A percentile compares a stretch with the other conserved stretches of the same genome.
Evolutionary conservation across 2,888 invertebrate species (phyloP).

Genomic region (Electrophaes corylata): DNA sequence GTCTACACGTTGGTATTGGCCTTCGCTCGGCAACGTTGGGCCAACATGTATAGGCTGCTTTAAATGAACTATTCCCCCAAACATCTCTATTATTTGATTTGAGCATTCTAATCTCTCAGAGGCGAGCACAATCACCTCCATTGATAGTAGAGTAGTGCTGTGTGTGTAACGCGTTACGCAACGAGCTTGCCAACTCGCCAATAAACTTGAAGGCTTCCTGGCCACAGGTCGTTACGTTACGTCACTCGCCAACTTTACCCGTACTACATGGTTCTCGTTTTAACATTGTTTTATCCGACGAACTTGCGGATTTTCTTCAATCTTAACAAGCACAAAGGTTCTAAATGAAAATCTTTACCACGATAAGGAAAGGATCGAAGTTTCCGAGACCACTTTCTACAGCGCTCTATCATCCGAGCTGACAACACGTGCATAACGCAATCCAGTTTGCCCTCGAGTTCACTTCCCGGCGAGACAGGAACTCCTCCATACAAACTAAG

Average conservation of each 20-base stretch:
- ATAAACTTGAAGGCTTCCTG: constrained; percentile 20
- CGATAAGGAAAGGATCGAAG: background rate
- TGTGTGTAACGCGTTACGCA: constrained; percentile 8
- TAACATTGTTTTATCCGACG: background rate
- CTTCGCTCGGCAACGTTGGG: too few species aligned
- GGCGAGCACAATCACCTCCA: constrained; percentile 7
- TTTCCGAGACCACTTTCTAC: constrained; percentile 7
- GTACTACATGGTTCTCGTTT: constrained; percentile 16
- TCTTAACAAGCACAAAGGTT: background rate
- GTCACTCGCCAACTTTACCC: constrained; percentile 6
- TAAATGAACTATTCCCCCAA: constrained; percentile 3
- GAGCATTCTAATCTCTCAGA: constrained; percentile 2
- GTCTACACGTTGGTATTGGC: too few species aligned
- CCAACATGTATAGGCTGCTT: too few species aligned
- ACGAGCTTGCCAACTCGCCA: constrained; percentile 16
- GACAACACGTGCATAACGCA: constrained; percentile 12
- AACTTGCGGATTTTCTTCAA: background rate
- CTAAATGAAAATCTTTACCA: constrained; percentile 1
- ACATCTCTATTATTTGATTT: constrained; percentile 9
- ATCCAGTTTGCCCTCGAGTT: constrained; percentile 24
- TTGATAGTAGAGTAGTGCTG: constrained; percentile 2
- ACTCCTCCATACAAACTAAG: constrained; percentile 2
- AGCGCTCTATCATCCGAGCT: constrained; percentile 13
- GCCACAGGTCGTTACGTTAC: constrained; percentile 19
- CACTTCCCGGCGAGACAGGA: constrained; percentile 26